Percentiles rank a stretch among this genome's conserved stretches.
phyloP scores from a whole-genome alignment of 2,888 invertebrate genomes.

The Perizoma affinitatum region DNA sequence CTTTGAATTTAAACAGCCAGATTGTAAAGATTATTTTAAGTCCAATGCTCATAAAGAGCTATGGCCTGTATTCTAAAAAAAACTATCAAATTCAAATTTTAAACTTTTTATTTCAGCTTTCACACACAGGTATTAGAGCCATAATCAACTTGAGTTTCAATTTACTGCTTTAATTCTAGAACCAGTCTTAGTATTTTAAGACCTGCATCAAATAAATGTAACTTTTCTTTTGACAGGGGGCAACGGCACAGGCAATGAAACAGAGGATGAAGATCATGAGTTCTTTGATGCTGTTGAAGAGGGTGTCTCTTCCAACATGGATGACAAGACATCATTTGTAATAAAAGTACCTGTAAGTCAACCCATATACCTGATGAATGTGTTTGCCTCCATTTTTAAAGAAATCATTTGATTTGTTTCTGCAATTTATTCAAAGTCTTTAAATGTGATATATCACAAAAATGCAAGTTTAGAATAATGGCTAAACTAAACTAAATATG shows the following conservation, averaged over 20 bases:
- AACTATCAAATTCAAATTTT: too few relatives aligned
- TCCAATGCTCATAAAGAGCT: too few relatives aligned
- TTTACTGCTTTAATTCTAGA: too few relatives aligned
- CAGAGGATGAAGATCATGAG: constrained; percentile 90
- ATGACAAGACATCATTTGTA: constrained; percentile 84
- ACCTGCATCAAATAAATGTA: too few relatives aligned
- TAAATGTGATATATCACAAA: too few relatives aligned
- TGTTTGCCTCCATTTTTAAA: neutral
- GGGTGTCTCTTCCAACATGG: constrained; percentile 69
- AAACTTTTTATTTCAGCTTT: too few relatives aligned
- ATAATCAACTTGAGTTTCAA: too few relatives aligned
- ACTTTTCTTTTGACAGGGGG: constrained; percentile 59
- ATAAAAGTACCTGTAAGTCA: constrained; percentile 86
- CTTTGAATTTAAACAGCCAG: neutral
- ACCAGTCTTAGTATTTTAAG: too few relatives aligned
- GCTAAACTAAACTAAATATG: too few relatives aligned
- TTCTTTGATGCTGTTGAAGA: constrained; percentile 88
- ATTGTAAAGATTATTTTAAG: neutral
- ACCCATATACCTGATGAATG: neutral
- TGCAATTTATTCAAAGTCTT: neutral
- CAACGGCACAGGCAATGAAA: constrained; percentile 77
- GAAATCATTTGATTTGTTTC: neutral
- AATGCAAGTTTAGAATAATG: too few relatives aligned
- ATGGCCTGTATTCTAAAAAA: too few relatives aligned
- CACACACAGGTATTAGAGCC: too few relatives aligned